Base-by-base conservation (phyloP, 2,888 invertebrate species). In the Smittia aterrima region DNA sequence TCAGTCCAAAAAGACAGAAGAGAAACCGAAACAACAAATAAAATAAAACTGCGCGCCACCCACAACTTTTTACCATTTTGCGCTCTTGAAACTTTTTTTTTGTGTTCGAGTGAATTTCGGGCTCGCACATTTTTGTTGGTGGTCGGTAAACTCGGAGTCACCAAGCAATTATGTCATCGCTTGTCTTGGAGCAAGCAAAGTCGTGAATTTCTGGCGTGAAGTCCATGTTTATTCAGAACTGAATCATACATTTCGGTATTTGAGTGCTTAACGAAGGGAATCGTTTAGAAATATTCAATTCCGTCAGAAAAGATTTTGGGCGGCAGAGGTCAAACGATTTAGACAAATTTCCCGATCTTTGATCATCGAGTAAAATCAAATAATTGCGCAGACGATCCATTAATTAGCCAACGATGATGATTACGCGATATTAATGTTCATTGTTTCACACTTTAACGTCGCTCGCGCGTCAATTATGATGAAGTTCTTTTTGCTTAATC, bases 381-480 rank as follows among this genome's bases (percentile, higher is more conserved):
- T 58, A 58, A 58, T 58, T 58, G 58, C 20, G 1, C n/a, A 3
- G 18, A 58, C 58, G n/a, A 13, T n/a, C 2, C 7, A 20, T 22
- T 20, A 58, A 58, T 47, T 47, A 47, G 3, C 47, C 47, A 13
- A 47, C 47, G 13, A 47, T 58, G 58, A 58, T 58, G 58, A 58
- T 22, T 18, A 58, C 58, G 16, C 47, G 58, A 58, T 22, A 22
- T 58, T 58, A 22, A 58, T 58, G 58, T 11, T 58, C 58, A 58
- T 58, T 58, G 58, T 58, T 58, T 58, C 58, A 58, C 58, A 58
- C 58, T 58, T 47, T n/a, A 47, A n/a, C 47, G n/a, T 38, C 38
- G 4, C 9, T 38, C 47, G 47, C 16, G 7, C 47, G 47, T 58
- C 58, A 22, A 58, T 58, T 58, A 58, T n/a, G 22, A 3, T 4